These are phyloP conservation scores for Peromyscus californicus DNA, from an alignment of 2,113 vertebrate species.

Conservation along the genomic window DNA sequence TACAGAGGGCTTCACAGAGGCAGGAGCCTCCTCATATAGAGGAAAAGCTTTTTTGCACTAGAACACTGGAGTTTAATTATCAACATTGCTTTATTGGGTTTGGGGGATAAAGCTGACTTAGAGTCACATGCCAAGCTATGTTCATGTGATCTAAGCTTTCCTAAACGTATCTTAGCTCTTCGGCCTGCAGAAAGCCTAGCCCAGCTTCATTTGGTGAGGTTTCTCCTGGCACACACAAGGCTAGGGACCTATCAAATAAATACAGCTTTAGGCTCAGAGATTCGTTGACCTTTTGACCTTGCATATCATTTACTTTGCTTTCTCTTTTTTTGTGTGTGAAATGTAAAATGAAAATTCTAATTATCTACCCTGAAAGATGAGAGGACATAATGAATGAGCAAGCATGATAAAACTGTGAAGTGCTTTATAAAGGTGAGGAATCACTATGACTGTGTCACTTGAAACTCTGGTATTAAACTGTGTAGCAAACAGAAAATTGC, in stretches of 20 bases:
- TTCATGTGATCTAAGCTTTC: not conserved
- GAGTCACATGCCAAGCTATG: not conserved
- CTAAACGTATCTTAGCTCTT: not conserved
- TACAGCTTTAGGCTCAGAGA: not conserved
- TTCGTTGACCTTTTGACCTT: constrained; percentile 72
- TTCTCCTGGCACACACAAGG: not conserved
- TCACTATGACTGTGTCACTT: constrained; percentile 60
- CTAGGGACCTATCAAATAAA: not conserved
- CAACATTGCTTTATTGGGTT: not conserved
- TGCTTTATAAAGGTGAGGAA: constrained; percentile 49
- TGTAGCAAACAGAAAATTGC: constrained; percentile 71
- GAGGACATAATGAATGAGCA: constrained; percentile 66
- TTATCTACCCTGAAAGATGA: constrained; percentile 65
- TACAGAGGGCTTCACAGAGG: not conserved
- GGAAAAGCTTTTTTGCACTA: not conserved
- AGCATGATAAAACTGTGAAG: constrained; percentile 68
- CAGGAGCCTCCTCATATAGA: not conserved
- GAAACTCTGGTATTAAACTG: constrained; percentile 69
- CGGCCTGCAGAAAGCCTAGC: not conserved
- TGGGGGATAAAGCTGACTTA: not conserved
- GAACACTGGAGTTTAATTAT: not conserved
- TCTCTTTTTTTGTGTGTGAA: not conserved
- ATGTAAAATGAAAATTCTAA: constrained; percentile 67
- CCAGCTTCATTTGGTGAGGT: not conserved
- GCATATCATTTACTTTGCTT: constrained; percentile 5